Evolutionary conservation across 2,888 invertebrate genomes (phyloP).

Genomic region (Drosophila dives): DNA sequence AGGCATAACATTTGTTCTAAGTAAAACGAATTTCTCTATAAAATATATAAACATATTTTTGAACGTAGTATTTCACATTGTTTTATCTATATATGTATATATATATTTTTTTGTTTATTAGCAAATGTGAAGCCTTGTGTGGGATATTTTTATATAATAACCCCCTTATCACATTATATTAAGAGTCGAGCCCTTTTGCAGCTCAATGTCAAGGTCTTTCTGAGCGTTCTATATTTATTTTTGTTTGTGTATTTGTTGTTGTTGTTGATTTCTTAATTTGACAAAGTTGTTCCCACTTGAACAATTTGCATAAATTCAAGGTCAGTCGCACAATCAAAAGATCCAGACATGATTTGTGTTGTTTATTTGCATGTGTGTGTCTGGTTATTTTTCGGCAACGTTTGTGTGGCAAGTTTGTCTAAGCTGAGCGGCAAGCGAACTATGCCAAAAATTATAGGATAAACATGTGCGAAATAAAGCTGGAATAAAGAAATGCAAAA

Average conservation of each 20-base stretch:
- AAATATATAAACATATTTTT: not conserved
- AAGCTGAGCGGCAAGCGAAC: not conserved
- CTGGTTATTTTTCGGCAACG: conserved; percentile 54
- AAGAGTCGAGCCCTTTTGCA: conserved; percentile 49
- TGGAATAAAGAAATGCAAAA: not conserved
- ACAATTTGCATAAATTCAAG: conserved; percentile 79
- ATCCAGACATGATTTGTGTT: conserved; percentile 64
- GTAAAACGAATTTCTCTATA: not conserved
- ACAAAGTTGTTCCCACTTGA: conserved; percentile 77
- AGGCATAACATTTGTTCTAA: not conserved
- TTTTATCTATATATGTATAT: not conserved
- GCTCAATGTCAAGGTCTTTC: conserved; percentile 67
- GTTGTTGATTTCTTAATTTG: conserved; percentile 64
- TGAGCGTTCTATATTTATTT: conserved; percentile 17
- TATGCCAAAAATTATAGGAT: conserved; percentile 16
- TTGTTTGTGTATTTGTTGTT: conserved; percentile 19
- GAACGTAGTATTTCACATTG: not conserved
- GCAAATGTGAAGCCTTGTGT: too few relatives aligned
- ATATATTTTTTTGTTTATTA: too few relatives aligned
- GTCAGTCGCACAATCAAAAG: conserved; percentile 70
- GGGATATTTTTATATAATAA: not conserved
- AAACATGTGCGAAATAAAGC: conserved; percentile 10
- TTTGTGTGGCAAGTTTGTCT: conserved; percentile 29
- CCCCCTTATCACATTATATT: not conserved
- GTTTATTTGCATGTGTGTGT: conserved; percentile 14